phyloP scores from a whole-genome alignment of 2,113 vertebrate species.

The Oncorhynchus mykiss region DNA sequence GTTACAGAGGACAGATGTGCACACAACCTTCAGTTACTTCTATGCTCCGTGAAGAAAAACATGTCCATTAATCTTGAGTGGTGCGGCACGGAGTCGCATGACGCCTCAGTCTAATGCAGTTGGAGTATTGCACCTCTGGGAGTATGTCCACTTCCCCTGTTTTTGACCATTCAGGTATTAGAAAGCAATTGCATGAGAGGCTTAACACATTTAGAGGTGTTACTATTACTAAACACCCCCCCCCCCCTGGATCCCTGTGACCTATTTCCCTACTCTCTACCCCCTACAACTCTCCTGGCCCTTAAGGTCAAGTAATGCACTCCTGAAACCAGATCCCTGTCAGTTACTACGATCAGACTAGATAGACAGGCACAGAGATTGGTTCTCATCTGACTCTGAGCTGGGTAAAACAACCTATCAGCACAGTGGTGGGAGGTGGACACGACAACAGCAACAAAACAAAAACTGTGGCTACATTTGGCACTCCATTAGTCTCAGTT shows the following conservation, averaged over 20 bases:
- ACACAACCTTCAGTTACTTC: slow-evolving; percentile 63
- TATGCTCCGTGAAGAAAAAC: slow-evolving; percentile 34
- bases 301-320: slow-evolving; percentile 14
- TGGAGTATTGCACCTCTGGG: background rate
- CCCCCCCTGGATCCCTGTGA: too few relatives aligned
- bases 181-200: too few relatives aligned
- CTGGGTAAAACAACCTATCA: too few relatives aligned
- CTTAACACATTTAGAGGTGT: background rate
- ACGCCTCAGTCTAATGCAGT: background rate
- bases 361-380: slow-evolving; percentile 8
- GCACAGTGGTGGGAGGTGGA: too few relatives aligned
- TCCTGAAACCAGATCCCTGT: slow-evolving; percentile 33
- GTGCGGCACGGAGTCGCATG: background rate
- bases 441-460: background rate
- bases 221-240: background rate
- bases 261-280: too few relatives aligned
- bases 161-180: too few relatives aligned
- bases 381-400: too few relatives aligned
- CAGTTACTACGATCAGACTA: slow-evolving; percentile 16
- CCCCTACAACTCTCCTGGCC: background rate
- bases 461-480: background rate
- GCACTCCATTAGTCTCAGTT: background rate
- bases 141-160: background rate
- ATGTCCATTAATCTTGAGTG: slow-evolving; percentile 53
- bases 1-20: slow-evolving; percentile 64